phyloP scores from a whole-genome alignment of 2,888 invertebrate species.

The Trimorus sp. region DNA sequence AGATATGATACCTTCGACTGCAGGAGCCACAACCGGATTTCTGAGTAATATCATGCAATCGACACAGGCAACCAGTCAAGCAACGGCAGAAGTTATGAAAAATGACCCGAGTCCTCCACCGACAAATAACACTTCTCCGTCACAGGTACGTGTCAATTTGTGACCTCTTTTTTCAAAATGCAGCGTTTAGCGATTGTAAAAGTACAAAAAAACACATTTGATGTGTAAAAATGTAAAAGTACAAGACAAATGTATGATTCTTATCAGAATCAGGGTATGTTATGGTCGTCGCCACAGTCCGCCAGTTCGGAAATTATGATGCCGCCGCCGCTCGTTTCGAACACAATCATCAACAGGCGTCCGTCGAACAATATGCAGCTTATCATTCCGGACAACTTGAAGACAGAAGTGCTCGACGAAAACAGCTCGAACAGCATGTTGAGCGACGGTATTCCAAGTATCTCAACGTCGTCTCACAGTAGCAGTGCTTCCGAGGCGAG shows the following conservation, averaged over 20 bases:
- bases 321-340: conserved; percentile 85
- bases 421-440: conserved; percentile 86
- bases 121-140: conserved; percentile 64
- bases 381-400: conserved; percentile 83
- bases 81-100: conserved; percentile 73
- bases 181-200: no score
- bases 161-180: background rate
- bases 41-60: conserved; percentile 68
- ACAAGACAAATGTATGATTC: background rate
- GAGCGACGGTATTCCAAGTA: conserved; percentile 80
- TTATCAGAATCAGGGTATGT: conserved; percentile 71
- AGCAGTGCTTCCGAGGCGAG: conserved; percentile 73
- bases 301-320: conserved; percentile 86
- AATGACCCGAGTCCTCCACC: conserved; percentile 78
- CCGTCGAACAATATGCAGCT: conserved; percentile 83
- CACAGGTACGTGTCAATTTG: conserved; percentile 37
- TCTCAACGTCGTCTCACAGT: conserved; percentile 73
- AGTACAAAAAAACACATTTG: no score
- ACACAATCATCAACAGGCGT: conserved; percentile 82
- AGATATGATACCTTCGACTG: conserved; percentile 74
- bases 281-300: conserved; percentile 72
- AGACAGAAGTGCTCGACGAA: conserved; percentile 87
- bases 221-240: no score
- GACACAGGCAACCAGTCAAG: conserved; percentile 61
- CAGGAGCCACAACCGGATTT: conserved; percentile 69